Evolutionary conservation across 2,888 invertebrate genomes (phyloP).

Genomic region (Torymus aiolomorphi): DNA sequence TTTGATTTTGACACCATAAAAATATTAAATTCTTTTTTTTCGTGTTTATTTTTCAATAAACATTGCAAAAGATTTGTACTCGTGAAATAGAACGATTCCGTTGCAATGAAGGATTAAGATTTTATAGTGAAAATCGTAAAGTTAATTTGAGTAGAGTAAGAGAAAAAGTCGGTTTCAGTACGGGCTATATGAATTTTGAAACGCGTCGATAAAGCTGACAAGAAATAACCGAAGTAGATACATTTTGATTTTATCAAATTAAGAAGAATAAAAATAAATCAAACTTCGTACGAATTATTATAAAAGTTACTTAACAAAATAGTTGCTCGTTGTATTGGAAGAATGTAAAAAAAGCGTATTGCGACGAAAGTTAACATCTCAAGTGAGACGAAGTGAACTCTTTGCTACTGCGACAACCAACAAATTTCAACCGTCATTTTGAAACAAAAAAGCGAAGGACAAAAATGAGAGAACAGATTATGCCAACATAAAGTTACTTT

Average conservation of each 20-base stretch:
- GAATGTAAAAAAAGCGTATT: conserved; percentile 10
- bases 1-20: background rate
- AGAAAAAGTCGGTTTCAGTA: conserved; percentile 12
- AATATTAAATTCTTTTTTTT: conserved; percentile 1
- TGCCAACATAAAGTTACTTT: conserved; percentile 59
- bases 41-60: too few relatives aligned
- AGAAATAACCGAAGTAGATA: conserved; percentile 11
- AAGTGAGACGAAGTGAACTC: conserved; percentile 10
- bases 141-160: background rate
- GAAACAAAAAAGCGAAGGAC: background rate
- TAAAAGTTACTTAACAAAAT: conserved; percentile 26
- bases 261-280: conserved; percentile 38
- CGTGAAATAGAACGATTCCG: background rate
- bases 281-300: conserved; percentile 49
- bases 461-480: conserved; percentile 45
- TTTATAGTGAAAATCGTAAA: background rate
- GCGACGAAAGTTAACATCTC: conserved; percentile 40
- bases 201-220: background rate
- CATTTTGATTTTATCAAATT: conserved; percentile 31
- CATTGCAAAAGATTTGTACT: too few relatives aligned
- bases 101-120: background rate
- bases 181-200: conserved; percentile 26
- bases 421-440: conserved; percentile 8
- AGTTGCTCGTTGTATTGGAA: conserved; percentile 33
- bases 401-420: conserved; percentile 26